These are phyloP conservation scores for Yoshiicerus persimilis DNA, from an alignment of 1,140 invertebrate species.

Conservation along the genomic window DNA sequence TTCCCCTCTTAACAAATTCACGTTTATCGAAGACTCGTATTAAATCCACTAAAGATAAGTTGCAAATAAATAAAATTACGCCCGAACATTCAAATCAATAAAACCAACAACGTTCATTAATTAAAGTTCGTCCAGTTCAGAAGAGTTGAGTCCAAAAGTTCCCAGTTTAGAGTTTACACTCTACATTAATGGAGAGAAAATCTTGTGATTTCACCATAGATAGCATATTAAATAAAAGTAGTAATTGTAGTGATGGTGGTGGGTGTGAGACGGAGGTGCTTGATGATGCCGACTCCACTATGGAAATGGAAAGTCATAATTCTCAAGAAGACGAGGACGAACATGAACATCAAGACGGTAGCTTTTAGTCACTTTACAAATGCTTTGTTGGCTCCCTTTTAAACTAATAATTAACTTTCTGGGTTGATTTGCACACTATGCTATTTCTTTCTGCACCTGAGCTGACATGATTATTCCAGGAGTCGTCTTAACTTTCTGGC, in stretches of 20 bases:
- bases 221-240: slow-evolving; percentile 34
- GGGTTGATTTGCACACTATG: neutral
- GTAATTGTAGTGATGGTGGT: neutral
- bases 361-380: neutral
- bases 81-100: too few species aligned
- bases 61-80: too few species aligned
- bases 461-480: neutral
- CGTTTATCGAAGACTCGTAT: neutral
- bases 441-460: neutral
- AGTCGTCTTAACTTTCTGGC: neutral
- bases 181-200: slow-evolving; percentile 38
- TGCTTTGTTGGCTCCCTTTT: neutral
- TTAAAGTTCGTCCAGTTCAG: neutral
- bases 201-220: slow-evolving; percentile 45
- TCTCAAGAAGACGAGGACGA: slow-evolving; percentile 30
- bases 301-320: slow-evolving; percentile 40
- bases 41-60: neutral
- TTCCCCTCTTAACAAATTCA: neutral
- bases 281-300: slow-evolving; percentile 37
- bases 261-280: neutral
- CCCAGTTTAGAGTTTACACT: too few species aligned
- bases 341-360: slow-evolving; percentile 32
- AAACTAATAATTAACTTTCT: neutral
- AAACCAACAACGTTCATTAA: too few species aligned
- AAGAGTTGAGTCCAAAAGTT: too few species aligned